Base-by-base conservation (phyloP, 1,140 invertebrate species). In the Lepidurus couesii region DNA sequence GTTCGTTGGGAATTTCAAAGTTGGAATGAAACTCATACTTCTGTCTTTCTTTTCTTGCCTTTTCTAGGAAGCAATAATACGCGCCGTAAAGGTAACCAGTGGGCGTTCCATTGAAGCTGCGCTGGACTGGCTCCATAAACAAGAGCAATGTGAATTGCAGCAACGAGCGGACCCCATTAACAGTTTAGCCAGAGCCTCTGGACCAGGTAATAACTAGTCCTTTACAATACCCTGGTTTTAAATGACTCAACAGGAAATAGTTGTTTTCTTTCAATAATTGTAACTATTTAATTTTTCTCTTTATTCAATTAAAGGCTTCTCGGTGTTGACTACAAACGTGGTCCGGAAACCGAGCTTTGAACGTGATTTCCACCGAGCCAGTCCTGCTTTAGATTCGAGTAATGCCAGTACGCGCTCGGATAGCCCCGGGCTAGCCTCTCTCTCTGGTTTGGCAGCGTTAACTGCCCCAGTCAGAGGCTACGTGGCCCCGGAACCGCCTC, bases 371-470 rank as follows among this genome's bases (percentile, higher is more conserved):
- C 91, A 92, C 76, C 88, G 93, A 77, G 91, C 92, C 9, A 95
- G 93, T 85, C 94, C 94, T 1, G 93, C 92, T 1, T 86, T 95
- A 73, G 94, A 95, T 81, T 95, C 92, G 73, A 65, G 53, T 3
- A 93, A 92, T 16, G 93, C 92, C 21, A 95, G 93, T 83, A 94
- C 93, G 10, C 87, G 95, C 42, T 96, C 94, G 0, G 94, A 96
- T 83, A 95, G 93, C 86, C 94, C 94, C 1, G 88, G 92, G 80
- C 76, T 77, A 21, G 75, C 78, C 34, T 75, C 79, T 24, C 78
- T 80, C 10, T 89, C 80, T 26, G 79, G 76, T 10, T 45, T 79
- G 42, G 53, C 53, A 7, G 53, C 53, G 6, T 16, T 65, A 16
- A 65, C 76, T 44, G 43, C 76, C 26, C 76, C 76, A 13, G 76